Evolutionary conservation across 2,113 vertebrate species (phyloP).

Genomic region (Sitta europaea): DNA sequence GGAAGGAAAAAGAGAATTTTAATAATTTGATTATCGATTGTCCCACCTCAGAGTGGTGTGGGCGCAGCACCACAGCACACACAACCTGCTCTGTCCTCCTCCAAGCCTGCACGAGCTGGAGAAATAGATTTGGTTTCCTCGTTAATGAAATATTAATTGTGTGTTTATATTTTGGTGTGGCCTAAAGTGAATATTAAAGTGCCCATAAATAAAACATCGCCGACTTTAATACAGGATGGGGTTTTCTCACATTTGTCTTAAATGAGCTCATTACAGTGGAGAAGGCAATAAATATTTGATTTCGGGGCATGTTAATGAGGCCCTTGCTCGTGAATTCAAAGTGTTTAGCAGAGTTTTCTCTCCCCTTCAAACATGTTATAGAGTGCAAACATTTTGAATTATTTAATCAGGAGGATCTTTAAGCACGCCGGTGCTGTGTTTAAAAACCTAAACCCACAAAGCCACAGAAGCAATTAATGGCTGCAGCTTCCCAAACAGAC

Average conservation of each 20-base stretch:
- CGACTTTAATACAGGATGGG: not conserved
- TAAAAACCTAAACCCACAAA: slow-evolving; percentile 35
- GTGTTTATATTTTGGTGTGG: not conserved
- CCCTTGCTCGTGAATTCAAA: slow-evolving; percentile 50
- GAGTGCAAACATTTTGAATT: slow-evolving; percentile 59
- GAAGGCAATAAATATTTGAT: slow-evolving; percentile 66
- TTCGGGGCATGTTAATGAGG: slow-evolving; percentile 35
- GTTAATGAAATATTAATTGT: slow-evolving; percentile 37
- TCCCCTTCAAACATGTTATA: slow-evolving; percentile 19
- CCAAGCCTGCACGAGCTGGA: fast-evolving
- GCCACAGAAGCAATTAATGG: slow-evolving; percentile 29
- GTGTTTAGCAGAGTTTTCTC: slow-evolving; percentile 42
- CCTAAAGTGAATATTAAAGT: slow-evolving; percentile 40
- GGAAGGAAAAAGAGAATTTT: not conserved
- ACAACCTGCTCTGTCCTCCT: not conserved
- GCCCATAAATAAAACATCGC: slow-evolving; percentile 32
- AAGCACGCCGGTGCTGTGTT: not conserved
- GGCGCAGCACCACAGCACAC: not conserved
- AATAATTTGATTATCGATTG: not conserved
- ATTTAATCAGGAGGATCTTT: slow-evolving; percentile 49
- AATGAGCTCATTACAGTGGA: slow-evolving; percentile 29
- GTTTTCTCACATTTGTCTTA: slow-evolving; percentile 35
- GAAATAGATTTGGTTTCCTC: not conserved
- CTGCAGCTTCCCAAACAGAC: not conserved
- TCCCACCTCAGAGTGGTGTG: not conserved